Conservation (phyloP, 1,140 invertebrate species). For the Aphidius ervi region DNA sequence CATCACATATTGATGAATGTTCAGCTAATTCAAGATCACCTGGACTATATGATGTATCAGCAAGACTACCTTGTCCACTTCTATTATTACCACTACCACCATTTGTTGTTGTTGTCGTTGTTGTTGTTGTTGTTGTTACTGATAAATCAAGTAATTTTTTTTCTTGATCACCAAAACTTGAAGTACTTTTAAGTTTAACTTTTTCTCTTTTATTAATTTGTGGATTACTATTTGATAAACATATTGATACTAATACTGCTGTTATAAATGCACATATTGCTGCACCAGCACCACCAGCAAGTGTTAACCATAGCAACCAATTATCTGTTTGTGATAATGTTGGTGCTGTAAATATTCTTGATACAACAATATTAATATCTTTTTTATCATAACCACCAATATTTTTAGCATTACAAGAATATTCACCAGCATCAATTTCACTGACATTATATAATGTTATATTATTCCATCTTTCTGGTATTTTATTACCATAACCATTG, state of each 20-base stretch:
- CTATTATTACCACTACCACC: conserved; percentile 62
- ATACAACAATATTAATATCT: conserved; percentile 68
- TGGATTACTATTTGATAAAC: conserved; percentile 56
- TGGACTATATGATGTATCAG: conserved; percentile 53
- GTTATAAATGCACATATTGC: conserved; percentile 52
- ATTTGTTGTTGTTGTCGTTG: no score
- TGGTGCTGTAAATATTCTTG: conserved; percentile 63
- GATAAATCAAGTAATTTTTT: conserved; percentile 76
- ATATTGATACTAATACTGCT: conserved; percentile 54
- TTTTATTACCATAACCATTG: conserved; percentile 20
- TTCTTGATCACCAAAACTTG: conserved; percentile 79
- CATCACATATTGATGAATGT: conserved; percentile 47
- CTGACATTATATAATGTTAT: conserved; percentile 70
- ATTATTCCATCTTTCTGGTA: conserved; percentile 64
- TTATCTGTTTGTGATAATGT: conserved; percentile 61
- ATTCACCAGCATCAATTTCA: conserved; percentile 74
- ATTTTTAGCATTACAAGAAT: conserved; percentile 75
- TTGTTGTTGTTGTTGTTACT: conserved; percentile 64
- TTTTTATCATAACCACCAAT: conserved; percentile 65
- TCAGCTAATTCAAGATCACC: conserved; percentile 53
- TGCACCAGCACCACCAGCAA: conserved; percentile 55
- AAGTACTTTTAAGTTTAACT: conserved; percentile 65
- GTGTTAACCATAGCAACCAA: conserved; percentile 56
- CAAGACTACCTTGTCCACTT: conserved; percentile 52
- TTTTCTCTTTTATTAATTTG: conserved; percentile 56